phyloP scores from a whole-genome alignment of 2,888 invertebrate genomes.

The Herminia tarsipennalis region DNA sequence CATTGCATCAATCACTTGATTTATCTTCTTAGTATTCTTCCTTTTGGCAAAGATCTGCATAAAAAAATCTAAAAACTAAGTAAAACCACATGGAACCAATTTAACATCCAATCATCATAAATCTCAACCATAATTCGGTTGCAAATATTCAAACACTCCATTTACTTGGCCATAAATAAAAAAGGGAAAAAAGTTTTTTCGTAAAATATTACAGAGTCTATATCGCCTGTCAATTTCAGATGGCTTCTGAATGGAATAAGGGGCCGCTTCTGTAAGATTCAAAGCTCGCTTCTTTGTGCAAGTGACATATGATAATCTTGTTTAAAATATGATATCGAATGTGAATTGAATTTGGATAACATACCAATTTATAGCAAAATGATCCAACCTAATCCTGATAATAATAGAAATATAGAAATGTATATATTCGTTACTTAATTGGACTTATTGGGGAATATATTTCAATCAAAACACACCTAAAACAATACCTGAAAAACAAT shows the following conservation, averaged over 20 bases:
- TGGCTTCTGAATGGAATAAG: constrained; percentile 20
- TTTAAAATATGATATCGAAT: constrained; percentile 4
- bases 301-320: constrained; percentile 13
- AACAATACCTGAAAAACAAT: no score
- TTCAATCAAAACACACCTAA: no score
- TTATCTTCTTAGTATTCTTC: no score
- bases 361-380: no score
- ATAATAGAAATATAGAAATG: no score
- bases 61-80: background rate
- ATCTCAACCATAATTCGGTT: constrained; percentile 23
- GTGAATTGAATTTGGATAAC: background rate
- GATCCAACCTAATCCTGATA: no score
- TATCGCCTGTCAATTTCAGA: constrained; percentile 39
- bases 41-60: no score
- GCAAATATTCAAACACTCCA: constrained; percentile 24
- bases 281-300: constrained; percentile 2
- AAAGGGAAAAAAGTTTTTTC: constrained; percentile 16
- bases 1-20: no score
- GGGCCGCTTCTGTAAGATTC: constrained; percentile 7
- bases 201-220: constrained; percentile 43
- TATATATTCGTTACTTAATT: no score
- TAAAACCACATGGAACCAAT: background rate
- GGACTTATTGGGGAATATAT: no score
- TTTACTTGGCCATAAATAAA: constrained; percentile 37
- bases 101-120: constrained; percentile 36